Percentiles rank a stretch among this genome's conserved stretches.
phyloP scores from a whole-genome alignment of 2,113 vertebrate genomes.

The Regulus satrapa region DNA sequence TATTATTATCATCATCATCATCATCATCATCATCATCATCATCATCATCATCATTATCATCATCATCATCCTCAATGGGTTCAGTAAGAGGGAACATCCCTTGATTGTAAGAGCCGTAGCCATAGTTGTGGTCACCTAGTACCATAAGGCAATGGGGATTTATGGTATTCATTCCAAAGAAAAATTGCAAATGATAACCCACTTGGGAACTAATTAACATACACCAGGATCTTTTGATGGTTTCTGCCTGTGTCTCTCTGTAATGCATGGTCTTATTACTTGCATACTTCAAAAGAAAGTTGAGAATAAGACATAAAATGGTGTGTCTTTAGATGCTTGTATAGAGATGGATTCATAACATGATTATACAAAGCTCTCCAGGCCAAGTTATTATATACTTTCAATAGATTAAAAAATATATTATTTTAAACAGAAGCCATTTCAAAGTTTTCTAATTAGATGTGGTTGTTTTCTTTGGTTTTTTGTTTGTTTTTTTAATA shows the following conservation, averaged over 20 bases:
- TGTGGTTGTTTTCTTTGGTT: background rate
- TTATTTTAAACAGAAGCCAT: background rate
- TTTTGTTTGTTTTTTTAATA: background rate
- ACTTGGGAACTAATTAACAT: background rate
- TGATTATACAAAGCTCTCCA: background rate
- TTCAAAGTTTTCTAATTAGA: background rate
- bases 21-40: background rate
- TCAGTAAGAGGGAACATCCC: background rate
- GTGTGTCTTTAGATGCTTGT: background rate
- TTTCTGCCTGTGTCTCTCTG: background rate
- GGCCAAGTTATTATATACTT: background rate
- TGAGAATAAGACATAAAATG: background rate
- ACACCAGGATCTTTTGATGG: background rate
- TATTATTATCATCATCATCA: too few species aligned
- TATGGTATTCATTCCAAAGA: background rate
- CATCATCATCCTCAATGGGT: background rate
- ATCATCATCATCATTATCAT: too few species aligned
- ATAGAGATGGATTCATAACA: background rate
- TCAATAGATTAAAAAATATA: background rate
- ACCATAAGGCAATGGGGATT: background rate
- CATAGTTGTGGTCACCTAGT: background rate
- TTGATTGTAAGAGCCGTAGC: background rate
- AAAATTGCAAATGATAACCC: background rate
- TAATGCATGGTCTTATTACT: background rate
- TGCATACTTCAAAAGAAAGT: background rate